phyloP scores from a whole-genome alignment of 2,888 invertebrate genomes.

The Taenaris catops region DNA sequence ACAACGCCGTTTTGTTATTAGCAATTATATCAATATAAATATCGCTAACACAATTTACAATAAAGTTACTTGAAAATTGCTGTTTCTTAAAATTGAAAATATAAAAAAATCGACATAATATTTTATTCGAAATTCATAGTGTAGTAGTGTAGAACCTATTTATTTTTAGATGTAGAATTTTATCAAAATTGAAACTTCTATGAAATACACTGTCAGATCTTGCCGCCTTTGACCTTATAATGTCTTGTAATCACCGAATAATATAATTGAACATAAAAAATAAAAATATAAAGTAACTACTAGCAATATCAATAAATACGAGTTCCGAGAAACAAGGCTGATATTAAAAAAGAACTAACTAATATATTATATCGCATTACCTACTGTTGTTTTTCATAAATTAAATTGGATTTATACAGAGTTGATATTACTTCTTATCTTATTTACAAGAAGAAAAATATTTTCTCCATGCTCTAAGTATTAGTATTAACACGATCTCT shows the following conservation, averaged over 20 bases:
- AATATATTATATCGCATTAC: slow-evolving; percentile 3
- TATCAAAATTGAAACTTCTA: background rate
- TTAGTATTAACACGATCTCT: too few relatives aligned
- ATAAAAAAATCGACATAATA: too few relatives aligned
- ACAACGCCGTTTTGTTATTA: too few relatives aligned
- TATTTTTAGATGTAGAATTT: too few relatives aligned
- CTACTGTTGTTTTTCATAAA: slow-evolving; percentile 6
- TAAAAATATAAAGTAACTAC: slow-evolving; percentile 4
- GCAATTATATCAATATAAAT: too few relatives aligned
- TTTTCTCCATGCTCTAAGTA: too few relatives aligned
- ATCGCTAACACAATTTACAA: too few relatives aligned
- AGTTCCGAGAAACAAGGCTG: slow-evolving; percentile 7
- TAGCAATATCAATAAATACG: slow-evolving; percentile 5
- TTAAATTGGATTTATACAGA: slow-evolving; percentile 5
- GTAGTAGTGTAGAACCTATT: background rate
- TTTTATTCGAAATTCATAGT: too few relatives aligned
- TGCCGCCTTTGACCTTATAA: slow-evolving; percentile 2
- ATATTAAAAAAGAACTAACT: slow-evolving; percentile 3
- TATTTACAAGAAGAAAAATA: too few relatives aligned
- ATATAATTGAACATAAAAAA: background rate
- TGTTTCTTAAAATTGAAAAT: too few relatives aligned
- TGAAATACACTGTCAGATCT: background rate
- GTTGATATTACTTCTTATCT: slow-evolving; percentile 2
- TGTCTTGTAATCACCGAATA: slow-evolving; percentile 1
- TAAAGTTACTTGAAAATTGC: too few relatives aligned